Conservation (phyloP, 1,140 invertebrate genomes). For the Trachelipus rathkii region DNA sequence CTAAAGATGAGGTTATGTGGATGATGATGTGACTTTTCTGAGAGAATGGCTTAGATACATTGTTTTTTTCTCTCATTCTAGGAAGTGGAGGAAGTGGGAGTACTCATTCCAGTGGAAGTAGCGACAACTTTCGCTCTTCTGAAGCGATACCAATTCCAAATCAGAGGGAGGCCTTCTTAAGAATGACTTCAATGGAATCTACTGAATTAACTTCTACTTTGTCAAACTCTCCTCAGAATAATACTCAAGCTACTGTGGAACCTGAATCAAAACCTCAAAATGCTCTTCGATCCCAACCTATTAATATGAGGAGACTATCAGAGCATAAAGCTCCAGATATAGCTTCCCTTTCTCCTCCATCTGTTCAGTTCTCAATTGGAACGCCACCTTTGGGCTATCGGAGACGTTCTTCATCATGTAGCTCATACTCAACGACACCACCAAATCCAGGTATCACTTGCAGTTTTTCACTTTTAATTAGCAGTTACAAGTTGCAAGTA, state of each 20-base stretch:
- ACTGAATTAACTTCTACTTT: constrained; percentile 30
- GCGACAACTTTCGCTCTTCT: constrained; percentile 30
- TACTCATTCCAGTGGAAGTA: constrained; percentile 36
- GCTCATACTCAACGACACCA: constrained; percentile 40
- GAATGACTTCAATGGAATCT: constrained; percentile 47
- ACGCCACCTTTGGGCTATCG: constrained; percentile 50
- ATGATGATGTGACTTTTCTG: too few relatives aligned
- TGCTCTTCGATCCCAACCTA: constrained; percentile 33
- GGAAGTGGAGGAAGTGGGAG: constrained; percentile 32
- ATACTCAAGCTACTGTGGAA: too few relatives aligned
- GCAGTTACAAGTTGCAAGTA: not conserved
- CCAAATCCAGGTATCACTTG: constrained; percentile 20
- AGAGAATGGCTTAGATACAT: too few relatives aligned
- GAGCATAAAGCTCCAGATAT: constrained; percentile 36
- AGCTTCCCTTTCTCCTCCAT: constrained; percentile 36
- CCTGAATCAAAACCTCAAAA: not conserved
- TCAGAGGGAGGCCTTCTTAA: constrained; percentile 58
- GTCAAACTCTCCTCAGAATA: not conserved
- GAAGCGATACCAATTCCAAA: constrained; percentile 63
- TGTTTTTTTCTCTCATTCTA: not conserved
- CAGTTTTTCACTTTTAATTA: too few relatives aligned
- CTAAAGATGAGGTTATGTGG: too few relatives aligned
- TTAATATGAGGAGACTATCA: constrained; percentile 37
- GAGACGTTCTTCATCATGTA: constrained; percentile 39
- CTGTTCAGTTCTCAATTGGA: constrained; percentile 54